phyloP scores from a whole-genome alignment of 2,113 vertebrate species.

The Hemiscyllium ocellatum region DNA sequence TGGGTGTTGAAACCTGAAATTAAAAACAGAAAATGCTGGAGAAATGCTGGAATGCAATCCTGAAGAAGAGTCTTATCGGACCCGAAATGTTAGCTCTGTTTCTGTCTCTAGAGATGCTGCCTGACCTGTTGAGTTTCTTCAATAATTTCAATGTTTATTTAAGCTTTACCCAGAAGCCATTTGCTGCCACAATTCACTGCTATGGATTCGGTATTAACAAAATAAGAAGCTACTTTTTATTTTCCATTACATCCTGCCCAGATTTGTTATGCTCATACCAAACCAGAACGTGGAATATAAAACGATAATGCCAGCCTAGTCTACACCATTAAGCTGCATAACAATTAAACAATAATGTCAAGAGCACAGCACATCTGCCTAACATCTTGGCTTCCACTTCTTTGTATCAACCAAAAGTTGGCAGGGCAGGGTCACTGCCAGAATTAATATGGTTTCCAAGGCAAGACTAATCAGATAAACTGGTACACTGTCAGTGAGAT shows the following conservation, averaged over 20 bases:
- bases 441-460: background rate
- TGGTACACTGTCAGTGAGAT: background rate
- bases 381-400: background rate
- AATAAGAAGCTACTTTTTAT: background rate
- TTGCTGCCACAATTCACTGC: background rate
- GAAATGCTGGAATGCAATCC: too few species aligned
- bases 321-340: background rate
- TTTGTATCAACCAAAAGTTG: background rate
- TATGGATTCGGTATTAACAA: background rate
- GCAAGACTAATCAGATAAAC: background rate
- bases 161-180: background rate
- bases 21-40: too few species aligned
- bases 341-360: background rate
- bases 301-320: background rate
- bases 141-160: too few species aligned
- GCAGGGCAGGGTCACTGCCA: background rate
- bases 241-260: background rate
- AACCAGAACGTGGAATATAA: background rate
- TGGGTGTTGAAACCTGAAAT: too few species aligned
- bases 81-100: too few species aligned
- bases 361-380: background rate
- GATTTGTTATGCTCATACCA: background rate
- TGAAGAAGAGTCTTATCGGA: too few species aligned
- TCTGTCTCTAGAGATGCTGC: too few species aligned
- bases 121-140: too few species aligned